These are phyloP conservation scores for Syngnathus typhle DNA, from an alignment of 2,113 vertebrate genomes.

Conservation along the genomic window DNA sequence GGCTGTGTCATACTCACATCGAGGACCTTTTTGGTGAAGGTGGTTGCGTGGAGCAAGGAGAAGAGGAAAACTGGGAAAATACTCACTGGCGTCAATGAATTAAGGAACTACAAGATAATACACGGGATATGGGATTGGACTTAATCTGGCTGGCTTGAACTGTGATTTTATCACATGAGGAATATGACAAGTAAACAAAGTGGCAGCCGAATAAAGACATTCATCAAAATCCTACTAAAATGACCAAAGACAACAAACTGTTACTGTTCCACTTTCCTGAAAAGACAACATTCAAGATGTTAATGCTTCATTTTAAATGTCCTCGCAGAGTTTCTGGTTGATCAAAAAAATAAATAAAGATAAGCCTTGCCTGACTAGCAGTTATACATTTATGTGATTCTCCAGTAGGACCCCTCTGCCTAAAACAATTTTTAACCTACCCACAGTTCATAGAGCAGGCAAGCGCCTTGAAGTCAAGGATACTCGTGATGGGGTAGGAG, in stretches of 20 bases:
- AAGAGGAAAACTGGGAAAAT: slow-evolving; percentile 96
- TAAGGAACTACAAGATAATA: slow-evolving; percentile 65
- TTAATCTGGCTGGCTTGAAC: too few relatives aligned
- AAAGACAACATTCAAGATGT: too few relatives aligned
- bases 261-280: too few relatives aligned
- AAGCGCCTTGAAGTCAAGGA: slow-evolving; percentile 63
- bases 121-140: neutral
- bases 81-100: slow-evolving; percentile 82
- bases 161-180: neutral
- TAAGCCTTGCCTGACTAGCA: too few relatives aligned
- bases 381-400: too few relatives aligned
- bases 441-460: neutral
- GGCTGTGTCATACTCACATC: slow-evolving; percentile 80
- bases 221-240: neutral
- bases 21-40: slow-evolving; percentile 93
- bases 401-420: too few relatives aligned
- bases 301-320: too few relatives aligned
- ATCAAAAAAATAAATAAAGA: too few relatives aligned
- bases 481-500: slow-evolving; percentile 97
- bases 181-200: neutral
- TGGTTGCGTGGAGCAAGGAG: slow-evolving; percentile 95
- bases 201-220: neutral
- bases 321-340: too few relatives aligned
- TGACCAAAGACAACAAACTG: neutral
- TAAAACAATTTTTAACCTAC: neutral